Evolutionary conservation across 2,797 vertebrate species (phyloP).

Genomic region (Pseudomugil gertrudae): DNA sequence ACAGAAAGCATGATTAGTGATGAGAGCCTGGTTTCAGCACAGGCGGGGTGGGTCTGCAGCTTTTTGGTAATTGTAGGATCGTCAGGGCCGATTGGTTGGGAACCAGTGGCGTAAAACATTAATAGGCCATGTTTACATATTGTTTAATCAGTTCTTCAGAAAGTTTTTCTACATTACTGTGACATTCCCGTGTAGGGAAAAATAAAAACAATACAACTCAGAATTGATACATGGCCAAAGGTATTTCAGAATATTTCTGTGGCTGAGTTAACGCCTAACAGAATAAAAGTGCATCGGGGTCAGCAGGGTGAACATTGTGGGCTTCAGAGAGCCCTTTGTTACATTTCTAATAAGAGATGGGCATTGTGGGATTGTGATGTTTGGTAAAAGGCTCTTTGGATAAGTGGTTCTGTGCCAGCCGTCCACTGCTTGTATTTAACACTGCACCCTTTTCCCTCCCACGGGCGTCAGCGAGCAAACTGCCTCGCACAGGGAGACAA

Average conservation of each 20-base stretch:
- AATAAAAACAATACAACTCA: not conserved
- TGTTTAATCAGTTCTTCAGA: no score
- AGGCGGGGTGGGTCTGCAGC: no score
- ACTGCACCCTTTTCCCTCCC: constrained; percentile 40
- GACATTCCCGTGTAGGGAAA: not conserved
- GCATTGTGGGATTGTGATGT: constrained; percentile 63
- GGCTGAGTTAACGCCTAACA: not conserved
- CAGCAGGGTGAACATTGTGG: constrained; percentile 53
- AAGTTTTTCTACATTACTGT: not conserved
- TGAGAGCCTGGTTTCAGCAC: no score
- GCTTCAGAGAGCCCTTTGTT: constrained; percentile 66
- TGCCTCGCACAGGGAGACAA: constrained; percentile 63
- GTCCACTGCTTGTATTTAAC: constrained; percentile 57
- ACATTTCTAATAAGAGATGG: constrained; percentile 42
- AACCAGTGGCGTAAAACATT: no score
- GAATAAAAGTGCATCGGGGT: constrained; percentile 46
- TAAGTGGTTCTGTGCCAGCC: constrained; percentile 72
- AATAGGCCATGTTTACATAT: no score
- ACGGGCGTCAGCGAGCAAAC: constrained; percentile 49
- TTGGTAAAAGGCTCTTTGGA: constrained; percentile 53
- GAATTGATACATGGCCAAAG: not conserved
- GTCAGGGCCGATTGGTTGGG: no score
- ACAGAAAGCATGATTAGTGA: no score
- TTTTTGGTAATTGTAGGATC: no score
- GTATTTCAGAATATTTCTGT: constrained; percentile 2